These are phyloP conservation scores for Aurelia aurita DNA, from an alignment of 30 jellyfish, hydroid and myxozoan species.

Conservation along the genomic window DNA sequence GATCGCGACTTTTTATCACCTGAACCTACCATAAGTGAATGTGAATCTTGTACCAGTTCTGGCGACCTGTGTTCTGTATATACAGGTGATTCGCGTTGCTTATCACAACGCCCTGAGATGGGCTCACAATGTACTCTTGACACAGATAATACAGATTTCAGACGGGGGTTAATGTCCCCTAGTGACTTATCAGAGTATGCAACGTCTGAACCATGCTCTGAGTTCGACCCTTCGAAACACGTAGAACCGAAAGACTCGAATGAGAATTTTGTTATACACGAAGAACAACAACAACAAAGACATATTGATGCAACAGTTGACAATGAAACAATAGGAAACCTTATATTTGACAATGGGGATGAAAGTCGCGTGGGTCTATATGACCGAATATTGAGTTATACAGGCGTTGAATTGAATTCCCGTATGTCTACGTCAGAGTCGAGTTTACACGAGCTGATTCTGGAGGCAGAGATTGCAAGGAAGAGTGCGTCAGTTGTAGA, in stretches of 20 bases:
- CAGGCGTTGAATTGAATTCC: conserved; percentile 65
- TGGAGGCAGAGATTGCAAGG: conserved; percentile 67
- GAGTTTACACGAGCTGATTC: conserved; percentile 63
- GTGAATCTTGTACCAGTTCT: background rate
- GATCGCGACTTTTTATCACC: background rate
- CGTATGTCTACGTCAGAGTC: conserved; percentile 58
- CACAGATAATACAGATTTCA: background rate
- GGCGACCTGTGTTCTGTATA: conserved; percentile 2
- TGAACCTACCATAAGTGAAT: background rate
- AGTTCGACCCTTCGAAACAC: background rate
- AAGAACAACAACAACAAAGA: background rate
- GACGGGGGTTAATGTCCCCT: conserved; percentile 5
- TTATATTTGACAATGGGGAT: conserved; percentile 22
- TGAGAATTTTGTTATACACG: background rate
- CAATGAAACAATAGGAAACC: conserved; percentile 33
- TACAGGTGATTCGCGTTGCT: background rate
- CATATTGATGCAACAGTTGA: conserved; percentile 47
- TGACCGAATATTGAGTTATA: conserved; percentile 47
- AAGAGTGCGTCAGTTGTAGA: conserved; percentile 58
- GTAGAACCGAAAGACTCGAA: conserved; percentile 6
- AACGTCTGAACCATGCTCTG: conserved; percentile 26
- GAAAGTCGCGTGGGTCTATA: conserved; percentile 29
- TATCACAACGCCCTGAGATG: background rate
- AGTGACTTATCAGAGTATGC: conserved; percentile 28
- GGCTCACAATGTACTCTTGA: background rate